Percentiles rank a stretch among this genome's conserved stretches.
Evolutionary conservation across 2,888 invertebrate genomes (phyloP).

Genomic region (Drosophila paramelanica): DNA sequence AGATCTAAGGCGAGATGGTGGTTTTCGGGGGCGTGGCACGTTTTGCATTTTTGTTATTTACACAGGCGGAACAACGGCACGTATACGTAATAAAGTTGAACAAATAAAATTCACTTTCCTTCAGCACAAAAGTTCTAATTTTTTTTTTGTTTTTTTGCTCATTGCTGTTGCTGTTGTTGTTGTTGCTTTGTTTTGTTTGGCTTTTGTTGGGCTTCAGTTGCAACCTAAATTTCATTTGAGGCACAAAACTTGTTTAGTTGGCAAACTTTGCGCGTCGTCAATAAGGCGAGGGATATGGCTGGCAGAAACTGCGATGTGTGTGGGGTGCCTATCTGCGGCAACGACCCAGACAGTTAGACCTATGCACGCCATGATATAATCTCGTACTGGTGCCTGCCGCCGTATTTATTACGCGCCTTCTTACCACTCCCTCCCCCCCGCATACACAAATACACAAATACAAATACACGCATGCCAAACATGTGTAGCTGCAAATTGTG

Average conservation of each 20-base stretch:
- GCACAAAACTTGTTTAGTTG: slow-evolving; percentile 81
- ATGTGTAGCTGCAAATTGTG: slow-evolving; percentile 52
- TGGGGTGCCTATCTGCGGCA: slow-evolving; percentile 24
- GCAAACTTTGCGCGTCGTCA: slow-evolving; percentile 79
- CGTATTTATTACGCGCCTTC: slow-evolving; percentile 65
- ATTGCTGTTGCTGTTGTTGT: slow-evolving; percentile 34
- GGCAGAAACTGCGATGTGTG: slow-evolving; percentile 1
- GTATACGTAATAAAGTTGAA: slow-evolving; percentile 81
- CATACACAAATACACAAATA: slow-evolving; percentile 1
- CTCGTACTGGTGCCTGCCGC: slow-evolving; percentile 42
- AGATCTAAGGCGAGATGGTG: slow-evolving; percentile 39
- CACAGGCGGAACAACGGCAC: slow-evolving; percentile 75
- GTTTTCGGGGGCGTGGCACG: slow-evolving; percentile 25
- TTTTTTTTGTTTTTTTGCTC: slow-evolving; percentile 57
- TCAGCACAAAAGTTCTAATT: slow-evolving; percentile 77
- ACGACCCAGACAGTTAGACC: slow-evolving; percentile 67
- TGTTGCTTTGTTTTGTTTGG: slow-evolving; percentile 69
- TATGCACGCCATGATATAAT: slow-evolving; percentile 76
- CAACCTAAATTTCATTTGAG: slow-evolving; percentile 82
- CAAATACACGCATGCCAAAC: slow-evolving; percentile 36
- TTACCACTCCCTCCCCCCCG: slow-evolving; percentile 37
- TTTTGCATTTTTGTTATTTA: slow-evolving; percentile 79
- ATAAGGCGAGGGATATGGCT: slow-evolving; percentile 61
- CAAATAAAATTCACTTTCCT: slow-evolving; percentile 81
- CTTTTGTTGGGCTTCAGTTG: slow-evolving; percentile 79